phyloP scores from a whole-genome alignment of 2,797 vertebrate genomes.

The Hirundo rustica region DNA sequence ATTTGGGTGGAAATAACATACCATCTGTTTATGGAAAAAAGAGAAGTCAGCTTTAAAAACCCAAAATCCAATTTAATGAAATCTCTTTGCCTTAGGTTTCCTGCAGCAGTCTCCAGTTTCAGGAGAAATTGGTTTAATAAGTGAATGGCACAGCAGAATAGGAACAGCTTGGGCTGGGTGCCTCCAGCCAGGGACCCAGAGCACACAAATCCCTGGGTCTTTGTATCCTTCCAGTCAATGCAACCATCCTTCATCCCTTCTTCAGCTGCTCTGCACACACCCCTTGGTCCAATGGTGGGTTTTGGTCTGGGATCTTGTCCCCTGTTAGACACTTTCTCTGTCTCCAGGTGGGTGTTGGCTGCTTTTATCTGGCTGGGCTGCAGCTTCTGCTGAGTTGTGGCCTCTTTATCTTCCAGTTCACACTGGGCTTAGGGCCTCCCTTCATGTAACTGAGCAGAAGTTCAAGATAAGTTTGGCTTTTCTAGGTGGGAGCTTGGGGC shows the following conservation, averaged over 20 bases:
- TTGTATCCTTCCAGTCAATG: background rate
- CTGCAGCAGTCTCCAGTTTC: background rate
- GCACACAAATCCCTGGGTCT: background rate
- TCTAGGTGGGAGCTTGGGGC: background rate
- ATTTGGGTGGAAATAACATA: background rate
- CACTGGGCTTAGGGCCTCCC: background rate
- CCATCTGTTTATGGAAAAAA: conserved; percentile 29
- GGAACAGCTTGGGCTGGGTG: background rate
- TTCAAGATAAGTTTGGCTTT: background rate
- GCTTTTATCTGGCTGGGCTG: background rate
- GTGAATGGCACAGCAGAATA: background rate
- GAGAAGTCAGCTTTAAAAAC: background rate
- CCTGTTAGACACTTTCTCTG: background rate
- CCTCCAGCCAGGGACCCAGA: background rate
- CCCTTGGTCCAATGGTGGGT: background rate
- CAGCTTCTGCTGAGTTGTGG: background rate
- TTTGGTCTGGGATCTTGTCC: background rate
- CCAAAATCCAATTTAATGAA: background rate
- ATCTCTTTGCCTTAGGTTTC: background rate
- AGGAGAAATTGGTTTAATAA: background rate
- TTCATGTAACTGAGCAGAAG: background rate
- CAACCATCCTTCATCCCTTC: background rate
- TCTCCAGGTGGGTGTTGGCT: background rate
- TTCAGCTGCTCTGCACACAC: background rate
- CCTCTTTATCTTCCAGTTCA: background rate